Evolutionary conservation across 2,113 vertebrate species (phyloP), one percentile per base, ranked within the genome.

Genomic region (Nettapus auritus): DNA sequence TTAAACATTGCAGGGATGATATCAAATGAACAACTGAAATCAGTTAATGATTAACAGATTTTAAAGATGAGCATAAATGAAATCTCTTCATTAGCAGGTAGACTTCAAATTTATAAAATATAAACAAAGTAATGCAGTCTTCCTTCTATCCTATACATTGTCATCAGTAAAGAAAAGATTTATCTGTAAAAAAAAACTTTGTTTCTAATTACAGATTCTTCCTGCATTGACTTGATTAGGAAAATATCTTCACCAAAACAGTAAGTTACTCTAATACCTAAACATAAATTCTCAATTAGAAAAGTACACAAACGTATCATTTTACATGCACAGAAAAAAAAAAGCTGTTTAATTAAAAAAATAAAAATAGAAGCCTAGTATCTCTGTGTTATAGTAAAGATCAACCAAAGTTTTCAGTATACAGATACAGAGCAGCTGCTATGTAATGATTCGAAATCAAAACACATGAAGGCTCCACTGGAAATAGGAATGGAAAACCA

Each of bases 401-500:
- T 22, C 55, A 62, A 88, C 53, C 64, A 48, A 76, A 70, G 25
- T 33, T 83, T 93, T 87, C 64, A 63, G 57, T 79, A 66, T 8
- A 36, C 38, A 82, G 25, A 59, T 62, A 74, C 86, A 79, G 36
- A 87, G 74, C 75, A 88, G 66, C 29, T 83, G 28, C 77, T 90
- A 44, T 40, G 40, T 20, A 94, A 90, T 50, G 69, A 95, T 71
- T 78, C 93, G 53, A 94, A 97, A 94, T 92, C 82, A 85, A 96
- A 96, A 70, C 52, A 91, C 33, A 86, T 13, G 66, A 97, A 92
- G 59, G 79, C 57, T 89, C 23, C n/a, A 70, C 38, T 93, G 59
- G 57, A 96, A 96, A 82, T 7, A 60, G 28, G 6, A 95, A 81
- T 88, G 70, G 75, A 96, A 98, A 97, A 94, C 88, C 96, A 85